Evolutionary conservation across 2,797 vertebrate species (phyloP).

Genomic region (Sphaeramia orbicularis): DNA sequence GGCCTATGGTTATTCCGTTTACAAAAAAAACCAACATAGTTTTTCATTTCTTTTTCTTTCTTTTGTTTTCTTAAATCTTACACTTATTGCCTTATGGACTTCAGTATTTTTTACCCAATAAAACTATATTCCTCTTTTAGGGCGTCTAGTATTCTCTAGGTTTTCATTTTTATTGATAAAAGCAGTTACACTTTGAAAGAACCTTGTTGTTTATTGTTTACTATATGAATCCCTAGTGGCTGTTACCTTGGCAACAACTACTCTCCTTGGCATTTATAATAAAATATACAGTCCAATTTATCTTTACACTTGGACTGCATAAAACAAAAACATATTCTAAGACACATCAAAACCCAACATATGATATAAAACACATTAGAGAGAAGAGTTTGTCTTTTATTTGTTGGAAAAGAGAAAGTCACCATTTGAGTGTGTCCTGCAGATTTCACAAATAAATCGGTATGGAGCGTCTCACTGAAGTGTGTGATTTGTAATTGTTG

Average conservation of each 20-base stretch:
- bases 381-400: background rate
- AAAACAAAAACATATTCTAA: background rate
- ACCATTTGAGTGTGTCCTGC: background rate
- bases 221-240: background rate
- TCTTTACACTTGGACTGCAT: background rate
- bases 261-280: background rate
- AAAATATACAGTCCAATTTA: background rate
- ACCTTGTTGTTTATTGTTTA: background rate
- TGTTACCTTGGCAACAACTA: background rate
- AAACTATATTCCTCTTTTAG: background rate
- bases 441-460: constrained; percentile 12
- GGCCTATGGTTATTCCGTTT: no score
- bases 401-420: background rate
- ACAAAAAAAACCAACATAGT: background rate
- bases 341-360: background rate
- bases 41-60: background rate
- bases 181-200: background rate
- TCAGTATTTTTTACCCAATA: background rate
- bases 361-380: background rate
- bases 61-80: background rate
- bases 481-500: constrained; percentile 57
- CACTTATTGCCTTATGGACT: background rate
- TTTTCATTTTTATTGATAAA: constrained; percentile 8
- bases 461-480: constrained; percentile 3
- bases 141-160: background rate